A percentile compares a stretch with the other conserved stretches of the same genome.
Evolutionary conservation across 2,888 invertebrate species (phyloP).

Genomic region (Gibbula magus): DNA sequence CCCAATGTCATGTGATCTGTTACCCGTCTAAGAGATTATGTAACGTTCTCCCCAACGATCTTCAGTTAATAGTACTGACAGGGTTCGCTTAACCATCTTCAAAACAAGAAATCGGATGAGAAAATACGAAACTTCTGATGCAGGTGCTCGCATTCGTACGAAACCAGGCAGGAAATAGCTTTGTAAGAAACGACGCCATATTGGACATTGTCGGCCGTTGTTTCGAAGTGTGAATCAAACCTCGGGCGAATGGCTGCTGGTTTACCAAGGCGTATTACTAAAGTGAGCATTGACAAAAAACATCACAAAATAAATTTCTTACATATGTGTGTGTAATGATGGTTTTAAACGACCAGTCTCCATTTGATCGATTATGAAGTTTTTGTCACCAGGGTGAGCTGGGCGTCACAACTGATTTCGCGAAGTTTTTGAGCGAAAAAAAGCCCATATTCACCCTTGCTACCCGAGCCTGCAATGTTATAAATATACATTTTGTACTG

Average conservation of each 20-base stretch:
- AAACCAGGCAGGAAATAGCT: background rate
- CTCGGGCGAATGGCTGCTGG: conserved; percentile 31
- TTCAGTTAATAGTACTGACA: too few relatives aligned
- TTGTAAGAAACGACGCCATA: background rate
- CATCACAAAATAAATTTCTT: background rate
- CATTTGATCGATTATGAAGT: background rate
- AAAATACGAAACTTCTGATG: too few relatives aligned
- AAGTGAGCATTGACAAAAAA: conserved; percentile 24
- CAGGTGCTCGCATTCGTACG: background rate
- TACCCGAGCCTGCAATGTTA: background rate
- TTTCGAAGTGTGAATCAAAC: conserved; percentile 3
- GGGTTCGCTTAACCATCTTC: too few relatives aligned
- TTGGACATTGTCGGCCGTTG: background rate
- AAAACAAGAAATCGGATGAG: too few relatives aligned
- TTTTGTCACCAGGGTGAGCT: background rate
- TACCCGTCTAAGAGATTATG: too few relatives aligned
- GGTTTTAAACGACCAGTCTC: background rate
- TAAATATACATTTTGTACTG: too few relatives aligned
- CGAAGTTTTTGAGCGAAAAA: background rate
- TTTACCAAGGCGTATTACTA: conserved; percentile 32
- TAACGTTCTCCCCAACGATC: too few relatives aligned
- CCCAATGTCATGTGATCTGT: too few relatives aligned
- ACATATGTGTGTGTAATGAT: background rate
- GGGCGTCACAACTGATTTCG: background rate
- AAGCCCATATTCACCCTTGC: background rate